phyloP scores from a whole-genome alignment of 1,140 invertebrate species.

The Phortica variegata region DNA sequence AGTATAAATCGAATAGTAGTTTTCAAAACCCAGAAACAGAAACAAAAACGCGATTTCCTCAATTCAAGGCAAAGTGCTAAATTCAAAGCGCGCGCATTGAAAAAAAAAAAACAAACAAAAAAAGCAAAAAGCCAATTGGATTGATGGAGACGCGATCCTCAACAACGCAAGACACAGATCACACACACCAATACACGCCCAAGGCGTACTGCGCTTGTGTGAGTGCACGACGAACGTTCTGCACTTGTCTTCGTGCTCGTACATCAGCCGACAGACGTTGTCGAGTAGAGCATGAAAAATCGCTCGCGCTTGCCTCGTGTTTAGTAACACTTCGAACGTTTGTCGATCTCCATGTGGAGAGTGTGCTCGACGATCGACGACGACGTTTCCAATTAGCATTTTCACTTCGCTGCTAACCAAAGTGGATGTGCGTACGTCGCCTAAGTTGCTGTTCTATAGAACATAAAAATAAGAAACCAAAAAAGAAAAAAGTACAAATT shows the following conservation, averaged over 20 bases:
- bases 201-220: not conserved
- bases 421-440: not conserved
- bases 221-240: slow-evolving; percentile 29
- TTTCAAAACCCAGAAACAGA: not conserved
- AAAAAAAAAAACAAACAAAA: not conserved
- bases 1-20: no score
- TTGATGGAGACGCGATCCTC: slow-evolving; percentile 10
- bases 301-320: slow-evolving; percentile 41
- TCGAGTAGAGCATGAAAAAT: slow-evolving; percentile 27
- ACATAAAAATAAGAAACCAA: not conserved
- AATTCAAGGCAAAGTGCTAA: slow-evolving; percentile 53
- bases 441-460: not conserved
- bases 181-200: slow-evolving; percentile 10
- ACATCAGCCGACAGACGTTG: slow-evolving; percentile 4
- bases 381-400: slow-evolving; percentile 29
- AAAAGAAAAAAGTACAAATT: no score
- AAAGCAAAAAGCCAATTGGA: not conserved
- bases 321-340: slow-evolving; percentile 57
- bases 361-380: slow-evolving; percentile 47
- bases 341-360: slow-evolving; percentile 57
- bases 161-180: slow-evolving; percentile 1
- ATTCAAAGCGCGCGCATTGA: slow-evolving; percentile 18
- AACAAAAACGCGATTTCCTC: slow-evolving; percentile 35
- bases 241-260: slow-evolving; percentile 9
- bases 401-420: not conserved